These are phyloP conservation scores for Neosilurus mollespiculum DNA, from an alignment of 2,797 vertebrate species.

Conservation along the genomic window DNA sequence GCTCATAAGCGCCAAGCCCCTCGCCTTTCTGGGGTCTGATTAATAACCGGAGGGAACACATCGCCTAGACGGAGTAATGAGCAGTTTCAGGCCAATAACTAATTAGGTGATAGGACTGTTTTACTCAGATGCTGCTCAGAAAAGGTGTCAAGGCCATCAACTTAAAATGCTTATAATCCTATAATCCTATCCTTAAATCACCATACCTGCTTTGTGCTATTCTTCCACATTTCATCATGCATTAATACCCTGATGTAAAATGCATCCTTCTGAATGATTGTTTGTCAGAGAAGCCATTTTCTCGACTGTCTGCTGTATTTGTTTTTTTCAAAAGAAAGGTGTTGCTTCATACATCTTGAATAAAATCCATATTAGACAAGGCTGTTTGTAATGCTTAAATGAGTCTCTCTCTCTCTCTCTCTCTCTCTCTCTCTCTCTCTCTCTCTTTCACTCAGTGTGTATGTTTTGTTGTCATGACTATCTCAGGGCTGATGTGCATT, in stretches of 20 bases:
- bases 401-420: not conserved
- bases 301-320: not conserved
- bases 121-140: slow-evolving; percentile 26
- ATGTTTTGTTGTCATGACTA: not conserved
- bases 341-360: not conserved
- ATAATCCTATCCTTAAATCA: slow-evolving; percentile 2
- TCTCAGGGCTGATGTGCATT: not conserved
- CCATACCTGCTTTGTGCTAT: not conserved
- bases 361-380: slow-evolving; percentile 24
- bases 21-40: slow-evolving; percentile 31
- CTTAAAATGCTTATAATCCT: not conserved
- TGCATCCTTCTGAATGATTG: not conserved
- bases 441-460: not conserved
- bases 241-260: slow-evolving; percentile 7
- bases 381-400: slow-evolving; percentile 5
- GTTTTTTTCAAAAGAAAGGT: not conserved
- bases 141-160: slow-evolving; percentile 18
- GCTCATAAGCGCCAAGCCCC: slow-evolving; percentile 37
- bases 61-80: slow-evolving; percentile 29
- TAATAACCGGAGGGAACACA: slow-evolving; percentile 37
- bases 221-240: not conserved
- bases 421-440: too few relatives aligned
- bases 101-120: slow-evolving; percentile 35
- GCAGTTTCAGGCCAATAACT: slow-evolving; percentile 32
- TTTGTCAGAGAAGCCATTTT: not conserved